Evolutionary conservation across 2,888 invertebrate genomes (phyloP), one percentile per base, ranked within the genome.

Genomic region (Xylota sylvarum): DNA sequence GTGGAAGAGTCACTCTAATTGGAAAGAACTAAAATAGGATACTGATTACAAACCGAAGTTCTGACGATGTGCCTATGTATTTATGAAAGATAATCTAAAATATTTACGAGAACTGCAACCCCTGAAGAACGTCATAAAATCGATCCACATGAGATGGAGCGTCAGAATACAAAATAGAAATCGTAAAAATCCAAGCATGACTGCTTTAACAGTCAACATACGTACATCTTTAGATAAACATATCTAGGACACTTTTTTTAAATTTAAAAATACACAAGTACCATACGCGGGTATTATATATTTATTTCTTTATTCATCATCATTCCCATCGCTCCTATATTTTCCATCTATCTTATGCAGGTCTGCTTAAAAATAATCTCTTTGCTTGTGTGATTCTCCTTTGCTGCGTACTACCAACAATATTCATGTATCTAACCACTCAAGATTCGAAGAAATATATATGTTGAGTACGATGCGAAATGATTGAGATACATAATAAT

Each of bases 401-500:
- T 5, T 10, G 23, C 56, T 27, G 19, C 27, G 23, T 27, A 7
- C 14, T 4, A 40, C 14, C 6, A 40, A 14, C 56, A 32, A 35
- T 14, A 48, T 43, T 43, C 43, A 46, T 19, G 56, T 35, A 32
- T 43, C 30, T 56, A 14, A 55, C 55, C 32, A 46, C 46, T 58
- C 46, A 58, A 58, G 23, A 50, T 35, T 32, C 35, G 23, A 50
- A n/a, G 50, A 50, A 65, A 50, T 10, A 50, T 10, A 27, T 55
- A 55, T 52, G 32, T 56, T 55, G 46, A 56, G 65, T 56, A 56
- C 48, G 76, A 56, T 65, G 76, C 46, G 46, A 76, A 56, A 65
- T 56, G 19, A 76, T 76, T 62, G 60, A 62, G 62, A 62, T 73
- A 73, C 37, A 64, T 64, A 52, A 52, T 43, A 43, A 43, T 60